Base-by-base conservation (phyloP, 2,113 vertebrate species). In the Tragelaphus scriptus region DNA sequence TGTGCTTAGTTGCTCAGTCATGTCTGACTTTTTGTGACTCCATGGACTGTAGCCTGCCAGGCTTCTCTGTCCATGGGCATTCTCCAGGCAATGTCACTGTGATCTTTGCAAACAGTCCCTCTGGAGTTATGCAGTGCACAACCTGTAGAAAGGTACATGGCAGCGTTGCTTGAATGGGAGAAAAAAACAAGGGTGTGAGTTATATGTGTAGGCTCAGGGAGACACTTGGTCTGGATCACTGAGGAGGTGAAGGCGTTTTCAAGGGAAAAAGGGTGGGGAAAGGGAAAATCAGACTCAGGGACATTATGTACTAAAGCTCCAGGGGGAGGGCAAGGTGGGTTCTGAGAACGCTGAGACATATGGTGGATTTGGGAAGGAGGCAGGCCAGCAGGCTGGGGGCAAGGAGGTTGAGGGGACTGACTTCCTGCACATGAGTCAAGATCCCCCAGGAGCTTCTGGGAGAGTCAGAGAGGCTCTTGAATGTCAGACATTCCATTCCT, bases 401-500 rank as follows among this genome's bases (percentile, higher is more conserved):
- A 8, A 7, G 2, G 71, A 80, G 85, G 59, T 80, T 58, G 63
- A 75, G 81, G 40, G 85, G 87, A 36, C 61, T 68, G 92, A 59
- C 80, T 90, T 86, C 87, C 81, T 53, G 6, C 1, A 23, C 58
- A 9, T 56, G 94, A 93, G 80, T 86, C 96, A 90, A 79, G 92
- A 71, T 58, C 68, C 81, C 90, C 75, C 71, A 6, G 88, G 93
- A 91, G 79, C 56, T 93, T 68, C 82, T 55, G 58, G 79, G 65
- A 61, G 68, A 94, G 55, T 82, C 53, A 3, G 86, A 2, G 58
- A 94, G 65, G 79, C 86, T 49, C 23, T 0, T 0, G 58, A 59
- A 97, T 59, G 94, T 88, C 75, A 92, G 88, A 82, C 98, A 94
- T 96, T 97, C 97, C 97, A 91, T 82, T 96, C 93, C 86, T 88